A percentile compares a stretch with the other conserved stretches of the same genome.
Evolutionary conservation across 2,797 vertebrate species (phyloP).

Genomic region (Urosaurus nigricauda): DNA sequence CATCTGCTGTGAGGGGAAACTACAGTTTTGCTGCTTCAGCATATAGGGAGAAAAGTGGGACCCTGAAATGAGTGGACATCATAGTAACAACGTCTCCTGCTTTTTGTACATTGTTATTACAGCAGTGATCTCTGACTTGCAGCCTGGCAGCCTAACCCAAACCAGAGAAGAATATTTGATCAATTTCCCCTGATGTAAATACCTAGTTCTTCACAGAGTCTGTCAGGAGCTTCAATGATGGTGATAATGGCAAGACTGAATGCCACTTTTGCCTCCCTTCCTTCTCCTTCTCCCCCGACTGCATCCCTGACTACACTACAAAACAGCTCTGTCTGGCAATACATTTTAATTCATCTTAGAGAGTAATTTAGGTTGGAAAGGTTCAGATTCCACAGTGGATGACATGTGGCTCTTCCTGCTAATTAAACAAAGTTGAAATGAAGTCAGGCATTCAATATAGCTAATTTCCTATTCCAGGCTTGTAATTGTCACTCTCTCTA

Average conservation of each 20-base stretch:
- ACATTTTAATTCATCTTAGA: conserved; percentile 42
- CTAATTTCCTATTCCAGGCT: conserved; percentile 42
- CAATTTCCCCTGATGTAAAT: neutral
- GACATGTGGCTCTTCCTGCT: conserved; percentile 43
- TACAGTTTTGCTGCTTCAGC: neutral
- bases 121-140: neutral
- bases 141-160: neutral
- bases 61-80: neutral
- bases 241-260: conserved; percentile 35
- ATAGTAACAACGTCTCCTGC: neutral
- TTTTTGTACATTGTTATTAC: neutral
- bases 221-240: conserved; percentile 46
- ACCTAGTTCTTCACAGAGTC: conserved; percentile 44
- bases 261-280: neutral
- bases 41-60: neutral
- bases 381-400: neutral
- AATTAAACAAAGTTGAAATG: conserved; percentile 68
- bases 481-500: conserved; percentile 30
- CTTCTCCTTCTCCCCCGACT: conserved; percentile 32
- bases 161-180: neutral
- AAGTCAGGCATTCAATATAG: conserved; percentile 47
- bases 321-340: conserved; percentile 57
- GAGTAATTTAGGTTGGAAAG: neutral
- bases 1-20: neutral
- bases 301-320: conserved; percentile 43